A percentile compares a stretch with the other conserved stretches of the same genome.
Evolutionary conservation across 2,888 invertebrate species (phyloP).

Genomic region (Ethmia dodecea): DNA sequence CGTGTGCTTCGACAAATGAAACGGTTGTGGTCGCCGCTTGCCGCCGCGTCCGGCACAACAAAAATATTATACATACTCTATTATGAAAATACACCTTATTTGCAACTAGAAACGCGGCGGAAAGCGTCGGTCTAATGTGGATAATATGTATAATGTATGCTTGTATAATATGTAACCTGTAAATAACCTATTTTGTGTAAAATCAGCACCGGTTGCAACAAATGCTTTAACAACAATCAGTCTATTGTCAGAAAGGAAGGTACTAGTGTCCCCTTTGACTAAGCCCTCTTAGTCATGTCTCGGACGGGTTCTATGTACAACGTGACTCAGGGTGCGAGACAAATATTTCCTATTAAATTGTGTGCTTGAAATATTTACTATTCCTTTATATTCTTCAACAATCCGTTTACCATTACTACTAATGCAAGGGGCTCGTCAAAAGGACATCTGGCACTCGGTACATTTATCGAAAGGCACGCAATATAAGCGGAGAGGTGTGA

Average conservation of each 20-base stretch:
- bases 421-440: constrained; percentile 38
- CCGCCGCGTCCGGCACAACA: constrained; percentile 48
- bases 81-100: constrained; percentile 62
- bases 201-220: constrained; percentile 76
- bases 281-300: constrained; percentile 45
- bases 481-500: constrained; percentile 74
- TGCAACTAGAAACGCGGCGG: constrained; percentile 39
- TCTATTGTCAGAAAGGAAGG: constrained; percentile 76
- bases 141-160: constrained; percentile 64
- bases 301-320: constrained; percentile 26
- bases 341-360: constrained; percentile 2
- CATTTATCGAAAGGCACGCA: constrained; percentile 72
- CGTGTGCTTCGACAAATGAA: constrained; percentile 58
- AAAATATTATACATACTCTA: constrained; percentile 61
- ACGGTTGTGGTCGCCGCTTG: constrained; percentile 43
- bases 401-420: background rate
- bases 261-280: constrained; percentile 49
- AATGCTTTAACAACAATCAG: constrained; percentile 75
- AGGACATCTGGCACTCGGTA: constrained; percentile 54
- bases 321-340: background rate
- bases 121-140: constrained; percentile 45
- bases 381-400: background rate
- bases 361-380: background rate
- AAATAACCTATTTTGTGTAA: constrained; percentile 73
- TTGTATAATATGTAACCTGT: constrained; percentile 71